Evolutionary conservation across 2,888 invertebrate species (phyloP).

Genomic region (Iphiclides podalirius): DNA sequence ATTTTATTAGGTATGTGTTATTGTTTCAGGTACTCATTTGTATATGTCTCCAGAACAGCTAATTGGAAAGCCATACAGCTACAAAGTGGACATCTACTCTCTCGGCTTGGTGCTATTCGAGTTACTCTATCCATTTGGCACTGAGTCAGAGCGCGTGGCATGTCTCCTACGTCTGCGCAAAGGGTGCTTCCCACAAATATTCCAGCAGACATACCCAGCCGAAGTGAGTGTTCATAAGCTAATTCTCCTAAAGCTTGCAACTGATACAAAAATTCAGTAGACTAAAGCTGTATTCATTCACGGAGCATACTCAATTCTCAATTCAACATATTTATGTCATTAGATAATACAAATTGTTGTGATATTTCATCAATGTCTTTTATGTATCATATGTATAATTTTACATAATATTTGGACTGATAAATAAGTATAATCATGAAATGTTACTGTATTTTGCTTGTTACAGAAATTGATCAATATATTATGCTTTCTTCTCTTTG

Average conservation of each 20-base stretch:
- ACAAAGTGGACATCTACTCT: slow-evolving; percentile 97
- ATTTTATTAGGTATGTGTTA: too few species aligned
- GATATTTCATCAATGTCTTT: too few species aligned
- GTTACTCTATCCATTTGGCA: slow-evolving; percentile 92
- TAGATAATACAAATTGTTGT: too few species aligned
- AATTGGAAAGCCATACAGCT: slow-evolving; percentile 86
- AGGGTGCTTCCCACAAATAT: slow-evolving; percentile 84
- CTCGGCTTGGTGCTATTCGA: slow-evolving; percentile 97
- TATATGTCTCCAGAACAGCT: slow-evolving; percentile 99
- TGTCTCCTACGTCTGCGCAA: slow-evolving; percentile 83
- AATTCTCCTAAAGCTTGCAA: too few species aligned
- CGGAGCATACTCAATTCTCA: too few species aligned
- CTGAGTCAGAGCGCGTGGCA: slow-evolving; percentile 92
- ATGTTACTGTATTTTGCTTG: too few species aligned
- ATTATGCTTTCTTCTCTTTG: slow-evolving; percentile 10
- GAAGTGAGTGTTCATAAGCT: slow-evolving; percentile 87
- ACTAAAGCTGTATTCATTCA: too few species aligned
- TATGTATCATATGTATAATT: too few species aligned
- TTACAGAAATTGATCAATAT: too few species aligned
- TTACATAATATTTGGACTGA: background rate
- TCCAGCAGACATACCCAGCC: slow-evolving; percentile 81
- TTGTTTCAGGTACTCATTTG: slow-evolving; percentile 87
- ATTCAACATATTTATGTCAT: too few species aligned
- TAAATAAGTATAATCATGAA: background rate
- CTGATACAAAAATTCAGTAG: too few species aligned